Percentiles rank a stretch among this genome's conserved stretches.
Evolutionary conservation across 2,113 vertebrate species (phyloP).

Genomic region (Osmerus mordax): DNA sequence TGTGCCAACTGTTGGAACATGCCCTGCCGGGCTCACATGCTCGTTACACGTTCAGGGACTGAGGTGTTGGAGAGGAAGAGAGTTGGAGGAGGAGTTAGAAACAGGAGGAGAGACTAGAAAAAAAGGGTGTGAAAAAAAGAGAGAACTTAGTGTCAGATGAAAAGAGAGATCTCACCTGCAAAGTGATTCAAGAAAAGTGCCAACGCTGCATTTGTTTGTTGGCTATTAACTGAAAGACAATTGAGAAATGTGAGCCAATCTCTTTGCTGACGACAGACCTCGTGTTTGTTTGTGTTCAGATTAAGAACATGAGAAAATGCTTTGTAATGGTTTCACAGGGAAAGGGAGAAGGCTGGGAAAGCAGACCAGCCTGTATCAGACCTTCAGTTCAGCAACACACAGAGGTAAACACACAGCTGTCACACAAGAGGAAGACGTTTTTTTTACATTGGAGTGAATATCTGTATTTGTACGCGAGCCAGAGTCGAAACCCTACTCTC

Average conservation of each 20-base stretch:
- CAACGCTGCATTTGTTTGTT: conserved; percentile 9
- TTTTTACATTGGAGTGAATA: conserved; percentile 39
- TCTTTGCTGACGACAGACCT: conserved; percentile 36
- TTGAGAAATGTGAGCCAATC: conserved; percentile 30
- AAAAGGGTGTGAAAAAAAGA: no score
- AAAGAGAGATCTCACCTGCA: no score
- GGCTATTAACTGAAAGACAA: conserved; percentile 28
- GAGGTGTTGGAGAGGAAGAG: conserved; percentile 15
- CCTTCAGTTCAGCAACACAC: conserved; percentile 39
- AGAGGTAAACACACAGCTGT: conserved; percentile 16
- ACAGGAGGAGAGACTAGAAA: neutral
- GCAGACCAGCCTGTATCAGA: conserved; percentile 35
- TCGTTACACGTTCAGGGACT: neutral
- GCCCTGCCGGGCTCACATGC: conserved; percentile 19
- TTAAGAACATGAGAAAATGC: conserved; percentile 61
- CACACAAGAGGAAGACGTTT: conserved; percentile 26
- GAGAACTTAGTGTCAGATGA: no score
- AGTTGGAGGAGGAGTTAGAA: conserved; percentile 20
- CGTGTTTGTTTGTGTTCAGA: conserved; percentile 44
- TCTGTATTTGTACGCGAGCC: conserved; percentile 16
- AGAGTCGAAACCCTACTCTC: conserved; percentile 15
- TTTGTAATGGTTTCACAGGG: conserved; percentile 54
- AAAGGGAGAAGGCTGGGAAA: conserved; percentile 44
- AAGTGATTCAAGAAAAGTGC: conserved; percentile 10
- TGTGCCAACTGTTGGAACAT: conserved; percentile 35